Conservation (phyloP, 1,140 invertebrate genomes). For the Oppia nitens region DNA sequence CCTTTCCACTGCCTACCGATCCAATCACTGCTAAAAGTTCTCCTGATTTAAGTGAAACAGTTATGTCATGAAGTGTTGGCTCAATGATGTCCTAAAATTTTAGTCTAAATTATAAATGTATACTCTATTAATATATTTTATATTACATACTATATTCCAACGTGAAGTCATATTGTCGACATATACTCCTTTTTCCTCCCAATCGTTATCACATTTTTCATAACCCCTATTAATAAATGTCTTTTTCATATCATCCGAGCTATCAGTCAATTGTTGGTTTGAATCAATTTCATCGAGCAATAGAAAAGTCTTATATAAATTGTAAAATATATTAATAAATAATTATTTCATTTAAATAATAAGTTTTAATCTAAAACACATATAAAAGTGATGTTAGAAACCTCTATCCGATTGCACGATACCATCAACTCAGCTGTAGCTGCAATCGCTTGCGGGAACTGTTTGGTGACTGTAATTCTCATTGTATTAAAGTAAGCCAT, state of each 20-base stretch:
- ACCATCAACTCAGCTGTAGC: conserved; percentile 32
- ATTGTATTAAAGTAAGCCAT: conserved; percentile 50
- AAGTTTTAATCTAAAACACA: too few species aligned
- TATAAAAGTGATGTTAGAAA: conserved; percentile 10
- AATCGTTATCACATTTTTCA: not conserved
- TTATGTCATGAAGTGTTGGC: conserved; percentile 15
- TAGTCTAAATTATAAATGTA: not conserved
- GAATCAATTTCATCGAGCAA: conserved; percentile 1
- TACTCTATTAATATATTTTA: not conserved
- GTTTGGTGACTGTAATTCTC: conserved; percentile 43
- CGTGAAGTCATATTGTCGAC: not conserved
- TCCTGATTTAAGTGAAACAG: conserved; percentile 19
- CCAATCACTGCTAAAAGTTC: conserved; percentile 52
- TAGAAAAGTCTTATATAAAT: conserved; percentile 2
- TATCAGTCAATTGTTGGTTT: too few species aligned
- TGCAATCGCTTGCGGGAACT: conserved; percentile 49
- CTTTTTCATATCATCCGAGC: too few species aligned
- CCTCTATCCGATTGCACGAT: conserved; percentile 42
- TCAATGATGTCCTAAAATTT: not conserved
- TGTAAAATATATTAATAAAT: too few species aligned
- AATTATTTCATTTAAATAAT: too few species aligned
- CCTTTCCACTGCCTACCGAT: conserved; percentile 42
- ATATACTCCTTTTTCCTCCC: not conserved
- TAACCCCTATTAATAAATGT: too few species aligned
- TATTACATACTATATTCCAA: conserved; percentile 1